Evolutionary conservation across 1,140 invertebrate genomes (phyloP).

Genomic region (Pseudoatta argentina): DNA sequence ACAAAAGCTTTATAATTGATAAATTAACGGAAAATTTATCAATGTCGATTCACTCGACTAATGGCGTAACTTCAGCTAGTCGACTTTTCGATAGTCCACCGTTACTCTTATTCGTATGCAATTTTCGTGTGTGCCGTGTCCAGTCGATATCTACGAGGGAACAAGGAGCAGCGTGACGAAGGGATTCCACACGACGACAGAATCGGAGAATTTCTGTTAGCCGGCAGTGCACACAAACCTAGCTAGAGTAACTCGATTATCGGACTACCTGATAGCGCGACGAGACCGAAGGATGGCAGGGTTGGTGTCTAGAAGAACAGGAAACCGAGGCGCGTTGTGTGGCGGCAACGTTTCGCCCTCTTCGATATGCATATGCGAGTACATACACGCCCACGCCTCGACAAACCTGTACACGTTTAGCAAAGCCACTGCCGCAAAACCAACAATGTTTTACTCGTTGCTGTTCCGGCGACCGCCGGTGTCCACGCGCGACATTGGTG

Average conservation of each 20-base stretch:
- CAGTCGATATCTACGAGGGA: slow-evolving; percentile 20
- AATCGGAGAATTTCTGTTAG: slow-evolving; percentile 48
- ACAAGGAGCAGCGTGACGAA: not conserved
- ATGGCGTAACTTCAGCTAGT: not conserved
- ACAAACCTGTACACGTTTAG: not conserved
- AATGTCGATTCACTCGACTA: not conserved
- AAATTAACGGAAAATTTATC: not conserved
- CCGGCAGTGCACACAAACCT: slow-evolving; percentile 9
- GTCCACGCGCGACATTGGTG: not conserved
- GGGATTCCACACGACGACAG: slow-evolving; percentile 15
- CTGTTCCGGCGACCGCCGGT: slow-evolving; percentile 25
- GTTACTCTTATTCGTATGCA: not conserved
- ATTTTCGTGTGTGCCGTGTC: slow-evolving; percentile 20
- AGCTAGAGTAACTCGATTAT: slow-evolving; percentile 65
- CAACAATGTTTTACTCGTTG: slow-evolving; percentile 48
- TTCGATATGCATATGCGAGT: slow-evolving; percentile 2
- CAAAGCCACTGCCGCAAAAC: slow-evolving; percentile 14
- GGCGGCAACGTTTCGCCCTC: not conserved
- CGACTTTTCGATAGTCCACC: not conserved
- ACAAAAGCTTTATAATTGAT: slow-evolving; percentile 3
- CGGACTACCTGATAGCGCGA: not conserved
- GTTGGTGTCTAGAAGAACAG: not conserved
- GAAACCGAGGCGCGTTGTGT: not conserved
- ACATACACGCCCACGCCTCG: not conserved
- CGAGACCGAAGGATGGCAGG: not conserved